Evolutionary conservation across 2,113 vertebrate genomes (phyloP).

Genomic region (Acrocephalus arundinaceus): DNA sequence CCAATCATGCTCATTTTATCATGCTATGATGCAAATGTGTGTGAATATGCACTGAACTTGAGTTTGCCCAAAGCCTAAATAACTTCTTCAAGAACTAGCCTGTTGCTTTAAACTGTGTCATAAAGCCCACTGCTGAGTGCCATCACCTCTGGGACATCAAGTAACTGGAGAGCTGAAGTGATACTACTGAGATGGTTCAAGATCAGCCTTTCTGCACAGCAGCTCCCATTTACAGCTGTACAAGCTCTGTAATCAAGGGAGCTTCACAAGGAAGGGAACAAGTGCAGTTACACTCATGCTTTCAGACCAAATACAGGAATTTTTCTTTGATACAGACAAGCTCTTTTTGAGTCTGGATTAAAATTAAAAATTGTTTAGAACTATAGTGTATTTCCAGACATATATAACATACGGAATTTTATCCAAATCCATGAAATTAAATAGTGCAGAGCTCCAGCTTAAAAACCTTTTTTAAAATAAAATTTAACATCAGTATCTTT

Average conservation of each 20-base stretch:
- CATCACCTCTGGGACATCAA: not conserved
- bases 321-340: not conserved
- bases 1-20: not conserved
- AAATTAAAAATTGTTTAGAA: not conserved
- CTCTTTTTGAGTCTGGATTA: not conserved
- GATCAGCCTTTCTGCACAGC: not conserved
- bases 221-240: not conserved
- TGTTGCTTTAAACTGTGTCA: not conserved
- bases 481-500: not conserved
- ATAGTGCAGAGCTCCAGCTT: not conserved
- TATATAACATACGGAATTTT: not conserved
- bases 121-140: not conserved
- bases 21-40: not conserved
- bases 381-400: not conserved
- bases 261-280: not conserved
- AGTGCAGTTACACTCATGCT: not conserved
- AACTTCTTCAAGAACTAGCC: not conserved
- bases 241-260: not conserved
- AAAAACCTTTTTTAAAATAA: slow-evolving; percentile 16
- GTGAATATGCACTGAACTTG: not conserved
- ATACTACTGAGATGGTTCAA: not conserved
- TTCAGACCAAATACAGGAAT: not conserved
- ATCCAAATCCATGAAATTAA: not conserved
- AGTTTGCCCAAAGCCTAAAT: not conserved
- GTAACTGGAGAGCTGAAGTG: not conserved